These are phyloP conservation scores for Stegodyphus dumicola DNA, from an alignment of 1,140 invertebrate genomes.

Conservation along the genomic window DNA sequence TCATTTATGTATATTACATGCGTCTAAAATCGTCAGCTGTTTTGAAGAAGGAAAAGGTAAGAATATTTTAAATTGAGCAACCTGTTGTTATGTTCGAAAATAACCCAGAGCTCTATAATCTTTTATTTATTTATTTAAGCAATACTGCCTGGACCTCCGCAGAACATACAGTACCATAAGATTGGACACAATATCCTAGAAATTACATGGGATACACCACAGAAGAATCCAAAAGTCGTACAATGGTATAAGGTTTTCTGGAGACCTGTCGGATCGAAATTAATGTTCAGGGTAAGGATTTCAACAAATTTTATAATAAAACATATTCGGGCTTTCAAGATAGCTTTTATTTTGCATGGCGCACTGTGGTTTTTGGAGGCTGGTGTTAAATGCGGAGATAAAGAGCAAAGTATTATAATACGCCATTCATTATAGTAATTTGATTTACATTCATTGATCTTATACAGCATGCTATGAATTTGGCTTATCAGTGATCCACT, in stretches of 20 bases:
- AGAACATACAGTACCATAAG: conserved; percentile 76
- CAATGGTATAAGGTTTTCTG: conserved; percentile 78
- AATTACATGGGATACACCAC: conserved; percentile 80
- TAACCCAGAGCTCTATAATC: too few relatives aligned
- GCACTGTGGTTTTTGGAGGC: too few relatives aligned
- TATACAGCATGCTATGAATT: too few relatives aligned
- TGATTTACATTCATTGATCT: too few relatives aligned
- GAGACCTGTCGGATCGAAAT: conserved; percentile 68
- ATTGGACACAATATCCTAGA: conserved; percentile 71
- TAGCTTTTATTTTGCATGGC: too few relatives aligned
- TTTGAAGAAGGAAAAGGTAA: conserved; percentile 82
- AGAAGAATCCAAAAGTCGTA: conserved; percentile 84
- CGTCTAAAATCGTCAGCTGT: conserved; percentile 81
- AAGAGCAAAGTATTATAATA: too few relatives aligned
- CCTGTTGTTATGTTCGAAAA: too few relatives aligned
- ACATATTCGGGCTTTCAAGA: too few relatives aligned
- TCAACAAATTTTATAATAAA: too few relatives aligned
- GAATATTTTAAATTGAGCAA: neutral
- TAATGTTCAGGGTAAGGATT: conserved; percentile 59
- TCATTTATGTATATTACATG: conserved; percentile 77
- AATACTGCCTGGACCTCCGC: conserved; percentile 80
- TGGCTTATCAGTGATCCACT: too few relatives aligned
- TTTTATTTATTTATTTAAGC: conserved; percentile 64
- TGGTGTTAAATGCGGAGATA: too few relatives aligned
- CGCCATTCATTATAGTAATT: too few relatives aligned